Evolutionary conservation across 53 echinoderm and acorn worm genomes (phyloP).

Genomic region (Paracentrotus lividus): DNA sequence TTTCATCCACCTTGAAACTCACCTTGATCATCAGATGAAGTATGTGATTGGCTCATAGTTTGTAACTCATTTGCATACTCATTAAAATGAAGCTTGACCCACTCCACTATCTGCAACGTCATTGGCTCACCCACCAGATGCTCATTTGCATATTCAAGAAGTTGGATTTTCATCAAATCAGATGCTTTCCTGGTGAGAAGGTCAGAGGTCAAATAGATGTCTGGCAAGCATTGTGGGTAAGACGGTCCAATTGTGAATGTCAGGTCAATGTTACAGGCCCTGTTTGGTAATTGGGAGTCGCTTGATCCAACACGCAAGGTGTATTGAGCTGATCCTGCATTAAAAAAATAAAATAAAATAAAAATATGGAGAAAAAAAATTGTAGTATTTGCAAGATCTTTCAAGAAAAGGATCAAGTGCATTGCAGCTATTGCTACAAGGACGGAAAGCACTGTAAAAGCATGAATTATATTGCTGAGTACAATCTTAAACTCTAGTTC

Average conservation of each 20-base stretch:
- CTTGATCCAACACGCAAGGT: background rate
- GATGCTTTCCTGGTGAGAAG: conserved; percentile 21
- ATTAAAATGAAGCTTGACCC: conserved; percentile 81
- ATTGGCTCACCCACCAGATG: conserved; percentile 77
- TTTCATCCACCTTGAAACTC: background rate
- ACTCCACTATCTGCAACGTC: conserved; percentile 89
- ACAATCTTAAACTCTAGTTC: background rate
- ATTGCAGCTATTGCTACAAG: too few relatives aligned
- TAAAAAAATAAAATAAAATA: background rate
- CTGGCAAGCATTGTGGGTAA: conserved; percentile 42
- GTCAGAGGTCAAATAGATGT: background rate
- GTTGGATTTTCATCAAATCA: conserved; percentile 1
- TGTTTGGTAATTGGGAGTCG: background rate
- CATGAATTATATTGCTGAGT: background rate
- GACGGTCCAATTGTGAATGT: background rate
- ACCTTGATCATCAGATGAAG: background rate
- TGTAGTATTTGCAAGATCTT: too few relatives aligned
- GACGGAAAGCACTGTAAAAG: background rate
- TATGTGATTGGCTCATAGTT: background rate
- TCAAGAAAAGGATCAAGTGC: too few relatives aligned
- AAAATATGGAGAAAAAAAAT: background rate
- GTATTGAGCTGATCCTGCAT: conserved; percentile 30
- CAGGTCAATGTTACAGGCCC: background rate
- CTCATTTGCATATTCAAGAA: conserved; percentile 58
- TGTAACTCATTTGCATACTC: conserved; percentile 36